phyloP scores from a whole-genome alignment of 2,888 invertebrate species.

The Drosophila anomalata region DNA sequence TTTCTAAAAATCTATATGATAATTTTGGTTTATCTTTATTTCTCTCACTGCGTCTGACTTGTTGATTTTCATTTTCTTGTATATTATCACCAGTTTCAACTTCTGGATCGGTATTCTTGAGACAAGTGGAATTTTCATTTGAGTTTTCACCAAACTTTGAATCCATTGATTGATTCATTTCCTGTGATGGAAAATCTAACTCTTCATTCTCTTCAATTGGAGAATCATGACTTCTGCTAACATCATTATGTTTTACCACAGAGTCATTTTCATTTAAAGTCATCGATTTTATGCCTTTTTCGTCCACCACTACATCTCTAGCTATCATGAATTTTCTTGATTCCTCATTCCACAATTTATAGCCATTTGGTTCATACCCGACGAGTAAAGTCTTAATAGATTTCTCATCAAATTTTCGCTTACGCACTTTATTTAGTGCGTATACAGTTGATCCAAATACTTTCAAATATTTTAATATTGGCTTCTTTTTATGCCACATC shows the following conservation, averaged over 20 bases:
- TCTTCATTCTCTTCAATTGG: too few relatives aligned
- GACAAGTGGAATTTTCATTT: slow-evolving; percentile 2
- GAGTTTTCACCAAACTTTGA: not conserved
- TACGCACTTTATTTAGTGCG: too few relatives aligned
- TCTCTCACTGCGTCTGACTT: not conserved
- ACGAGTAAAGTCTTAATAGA: slow-evolving; percentile 41
- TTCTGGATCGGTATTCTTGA: slow-evolving; percentile 7
- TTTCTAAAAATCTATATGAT: slow-evolving; percentile 8
- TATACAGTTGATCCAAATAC: too few relatives aligned
- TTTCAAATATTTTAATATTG: too few relatives aligned
- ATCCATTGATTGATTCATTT: not conserved
- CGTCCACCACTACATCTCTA: too few relatives aligned
- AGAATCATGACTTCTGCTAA: too few relatives aligned
- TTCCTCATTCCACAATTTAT: slow-evolving; percentile 6
- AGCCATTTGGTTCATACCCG: slow-evolving; percentile 2
- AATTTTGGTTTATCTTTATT: slow-evolving; percentile 1
- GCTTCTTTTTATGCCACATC: too few relatives aligned
- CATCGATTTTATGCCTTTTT: too few relatives aligned
- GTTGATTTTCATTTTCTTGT: slow-evolving; percentile 1
- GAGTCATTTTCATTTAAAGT: too few relatives aligned
- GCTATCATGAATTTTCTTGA: not conserved
- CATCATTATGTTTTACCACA: too few relatives aligned
- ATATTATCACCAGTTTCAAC: slow-evolving; percentile 7
- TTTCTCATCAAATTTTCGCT: slow-evolving; percentile 52
- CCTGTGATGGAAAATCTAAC: too few relatives aligned